A percentile compares a stretch with the other conserved stretches of the same genome.
Conservation (phyloP, 1,140 invertebrate genomes). For the Callitettix versicolor region DNA sequence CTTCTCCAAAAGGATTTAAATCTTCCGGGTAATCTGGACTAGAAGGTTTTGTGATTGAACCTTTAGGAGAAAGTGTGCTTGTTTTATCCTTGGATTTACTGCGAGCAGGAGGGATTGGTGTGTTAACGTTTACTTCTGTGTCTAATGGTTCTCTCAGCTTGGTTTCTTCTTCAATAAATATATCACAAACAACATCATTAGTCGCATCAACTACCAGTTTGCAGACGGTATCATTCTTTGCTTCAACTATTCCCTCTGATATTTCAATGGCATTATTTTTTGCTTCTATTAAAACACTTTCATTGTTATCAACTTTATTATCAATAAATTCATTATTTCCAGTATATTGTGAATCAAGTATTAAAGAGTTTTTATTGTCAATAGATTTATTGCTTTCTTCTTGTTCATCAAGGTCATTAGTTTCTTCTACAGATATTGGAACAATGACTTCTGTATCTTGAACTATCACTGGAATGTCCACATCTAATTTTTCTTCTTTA, state of each 20-base stretch:
- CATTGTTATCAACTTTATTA: too few species aligned
- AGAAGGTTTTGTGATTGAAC: not conserved
- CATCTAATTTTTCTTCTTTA: slow-evolving; percentile 21
- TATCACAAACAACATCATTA: slow-evolving; percentile 14
- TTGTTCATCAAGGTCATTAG: too few species aligned
- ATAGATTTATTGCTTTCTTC: too few species aligned
- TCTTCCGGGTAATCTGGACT: slow-evolving; percentile 53
- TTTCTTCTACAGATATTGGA: not conserved
- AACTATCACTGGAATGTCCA: slow-evolving; percentile 1
- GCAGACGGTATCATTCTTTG: not conserved
- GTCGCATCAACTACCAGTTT: not conserved
- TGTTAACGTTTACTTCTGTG: not conserved
- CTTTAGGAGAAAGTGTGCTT: not conserved
- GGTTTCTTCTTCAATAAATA: slow-evolving; percentile 30
- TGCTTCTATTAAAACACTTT: not conserved
- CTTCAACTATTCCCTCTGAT: not conserved
- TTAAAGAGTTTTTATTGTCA: too few species aligned
- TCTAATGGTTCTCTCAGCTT: not conserved
- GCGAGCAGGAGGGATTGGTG: not conserved
- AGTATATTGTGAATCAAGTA: too few species aligned
- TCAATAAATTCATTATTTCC: too few species aligned
- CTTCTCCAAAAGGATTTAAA: slow-evolving; percentile 66
- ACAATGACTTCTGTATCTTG: not conserved
- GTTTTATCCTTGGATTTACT: not conserved
- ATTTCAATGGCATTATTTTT: not conserved